Conservation (phyloP, 2,888 invertebrate genomes). For the Formica aserva region DNA sequence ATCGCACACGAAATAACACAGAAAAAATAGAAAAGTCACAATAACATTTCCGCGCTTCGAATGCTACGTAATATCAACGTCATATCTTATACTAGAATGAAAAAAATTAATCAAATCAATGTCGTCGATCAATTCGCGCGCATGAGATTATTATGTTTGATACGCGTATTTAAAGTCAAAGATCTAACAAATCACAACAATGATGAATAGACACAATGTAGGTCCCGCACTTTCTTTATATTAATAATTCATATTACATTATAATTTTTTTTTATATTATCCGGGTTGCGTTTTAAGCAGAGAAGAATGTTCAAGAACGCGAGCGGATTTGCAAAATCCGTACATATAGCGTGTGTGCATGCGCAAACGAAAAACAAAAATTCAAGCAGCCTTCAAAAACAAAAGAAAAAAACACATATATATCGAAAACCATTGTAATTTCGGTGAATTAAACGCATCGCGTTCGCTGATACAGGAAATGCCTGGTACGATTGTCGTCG, state of each 20-base stretch:
- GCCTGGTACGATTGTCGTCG: neutral
- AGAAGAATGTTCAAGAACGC: neutral
- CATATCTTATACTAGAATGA: neutral
- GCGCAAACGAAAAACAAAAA: constrained; percentile 18
- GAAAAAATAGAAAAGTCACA: neutral
- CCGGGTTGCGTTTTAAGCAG: neutral
- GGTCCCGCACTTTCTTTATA: neutral
- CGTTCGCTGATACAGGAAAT: neutral
- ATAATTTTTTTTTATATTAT: too few relatives aligned
- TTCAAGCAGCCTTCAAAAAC: neutral
- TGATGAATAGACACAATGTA: neutral
- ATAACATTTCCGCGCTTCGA: neutral
- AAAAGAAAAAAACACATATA: neutral
- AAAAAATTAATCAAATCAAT: neutral
- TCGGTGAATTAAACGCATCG: constrained; percentile 11
- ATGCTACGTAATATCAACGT: neutral
- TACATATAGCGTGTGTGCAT: neutral
- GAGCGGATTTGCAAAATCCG: neutral
- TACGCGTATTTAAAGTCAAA: neutral
- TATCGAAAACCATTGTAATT: neutral
- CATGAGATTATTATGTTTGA: neutral
- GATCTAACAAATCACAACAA: neutral
- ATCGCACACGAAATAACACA: neutral
- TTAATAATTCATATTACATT: too few relatives aligned
- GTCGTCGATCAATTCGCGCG: neutral